Percentiles rank a stretch among this genome's conserved stretches.
Conservation (phyloP, 2,888 invertebrate genomes). For the Bhutanitis thaidina region DNA sequence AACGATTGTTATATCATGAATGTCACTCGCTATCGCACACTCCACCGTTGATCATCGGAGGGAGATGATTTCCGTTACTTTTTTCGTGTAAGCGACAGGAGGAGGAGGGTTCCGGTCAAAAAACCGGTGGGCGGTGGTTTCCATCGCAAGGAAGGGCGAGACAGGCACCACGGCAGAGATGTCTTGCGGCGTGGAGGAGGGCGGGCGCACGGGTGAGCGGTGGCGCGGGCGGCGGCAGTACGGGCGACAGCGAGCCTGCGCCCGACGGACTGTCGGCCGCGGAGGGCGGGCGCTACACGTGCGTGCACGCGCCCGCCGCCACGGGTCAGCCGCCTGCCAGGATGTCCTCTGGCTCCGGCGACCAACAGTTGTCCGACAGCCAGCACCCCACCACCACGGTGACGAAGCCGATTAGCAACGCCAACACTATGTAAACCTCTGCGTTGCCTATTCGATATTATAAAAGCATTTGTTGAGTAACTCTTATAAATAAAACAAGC, state of each 20-base stretch:
- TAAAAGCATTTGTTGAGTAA: no score
- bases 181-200: slow-evolving; percentile 56
- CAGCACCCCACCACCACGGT: slow-evolving; percentile 82
- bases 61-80: slow-evolving; percentile 57
- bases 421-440: slow-evolving; percentile 87
- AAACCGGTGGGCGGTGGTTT: slow-evolving; percentile 42
- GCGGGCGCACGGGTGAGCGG: slow-evolving; percentile 49
- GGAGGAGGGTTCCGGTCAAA: slow-evolving; percentile 53
- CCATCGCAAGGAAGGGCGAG: slow-evolving; percentile 55
- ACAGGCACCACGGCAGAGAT: slow-evolving; percentile 61
- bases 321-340: slow-evolving; percentile 85
- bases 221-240: slow-evolving; percentile 61
- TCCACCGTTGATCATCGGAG: slow-evolving; percentile 57
- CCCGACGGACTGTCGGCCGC: slow-evolving; percentile 59
- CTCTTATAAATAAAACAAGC: no score
- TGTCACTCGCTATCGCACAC: slow-evolving; percentile 49
- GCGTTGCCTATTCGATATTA: slow-evolving; percentile 81
- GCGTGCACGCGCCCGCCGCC: slow-evolving; percentile 81
- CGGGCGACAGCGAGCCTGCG: slow-evolving; percentile 54
- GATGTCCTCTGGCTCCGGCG: slow-evolving; percentile 84
- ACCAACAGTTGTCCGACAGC: slow-evolving; percentile 89
- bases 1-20: background rate
- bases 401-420: slow-evolving; percentile 85
- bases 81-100: slow-evolving; percentile 64
- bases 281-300: slow-evolving; percentile 77